Base-by-base conservation (phyloP, 1,140 invertebrate genomes). In the Sipha flava region DNA sequence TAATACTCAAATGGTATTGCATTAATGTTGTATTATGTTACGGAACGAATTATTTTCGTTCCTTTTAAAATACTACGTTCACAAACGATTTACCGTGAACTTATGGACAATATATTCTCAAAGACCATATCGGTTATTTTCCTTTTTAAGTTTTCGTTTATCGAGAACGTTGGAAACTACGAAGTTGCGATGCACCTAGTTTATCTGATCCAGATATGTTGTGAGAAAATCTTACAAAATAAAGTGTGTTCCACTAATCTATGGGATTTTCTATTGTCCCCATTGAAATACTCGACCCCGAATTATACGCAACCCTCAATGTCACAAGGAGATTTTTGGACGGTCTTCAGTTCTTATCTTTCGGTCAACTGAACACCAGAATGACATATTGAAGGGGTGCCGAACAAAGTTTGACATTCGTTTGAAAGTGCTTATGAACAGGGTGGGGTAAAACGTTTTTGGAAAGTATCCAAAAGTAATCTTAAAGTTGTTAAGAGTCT, bases 321-420 rank as follows among this genome's bases (percentile, higher is more conserved):
- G 66, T 70, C 23, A 47, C 40, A 29, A 70, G 26, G 66, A 70
- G 23, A 70, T 47, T 47, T 70, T 29, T 14, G 23, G 43, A 47
- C 3, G 40, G 66, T 70, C 40, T 70, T 70, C 26, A 47, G 23
- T 70, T 29, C 66, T 70, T 70, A 70, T 70, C 66, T 70, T 70
- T 47, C 66, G 66, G 66, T 70, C 66, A 70, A 70, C 66, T 70
- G 66, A 70, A 70, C 66, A 70, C 66, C 23, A 70, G 66, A 70
- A 70, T 70, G 66, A 23, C 66, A 70, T 70, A 29, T 47, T 70
- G 66, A 47, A 70, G 43, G 66, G 66, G 66, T 70, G 66, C 43
- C 40, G 23, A 68, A 47, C 23, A 70, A 70, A 70, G 66, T 70
- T 47, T 70, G 66, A 70, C 43, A 70, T 70, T 47, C 43, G 23